A percentile compares a stretch with the other conserved stretches of the same genome.
These are phyloP conservation scores for Helostoma temminkii DNA, from an alignment of 2,797 vertebrate species.

Conservation along the genomic window DNA sequence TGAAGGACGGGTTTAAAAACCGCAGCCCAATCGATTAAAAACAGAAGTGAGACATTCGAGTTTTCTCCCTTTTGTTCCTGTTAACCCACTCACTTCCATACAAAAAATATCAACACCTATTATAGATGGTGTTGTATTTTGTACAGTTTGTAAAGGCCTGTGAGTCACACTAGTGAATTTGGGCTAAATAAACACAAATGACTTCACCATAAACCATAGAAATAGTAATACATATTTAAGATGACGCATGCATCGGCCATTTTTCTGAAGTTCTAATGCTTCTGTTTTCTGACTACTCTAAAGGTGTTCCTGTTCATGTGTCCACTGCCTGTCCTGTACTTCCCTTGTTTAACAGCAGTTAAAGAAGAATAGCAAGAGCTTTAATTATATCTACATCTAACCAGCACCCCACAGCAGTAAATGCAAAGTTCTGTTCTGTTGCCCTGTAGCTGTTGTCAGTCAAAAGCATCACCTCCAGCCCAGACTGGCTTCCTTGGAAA, in stretches of 20 bases:
- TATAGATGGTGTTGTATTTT: neutral
- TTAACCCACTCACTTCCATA: slow-evolving; percentile 1
- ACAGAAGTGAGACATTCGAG: slow-evolving; percentile 13
- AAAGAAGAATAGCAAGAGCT: slow-evolving; percentile 28
- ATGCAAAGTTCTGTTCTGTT: slow-evolving; percentile 47
- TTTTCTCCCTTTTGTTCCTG: slow-evolving; percentile 14
- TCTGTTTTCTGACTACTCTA: slow-evolving; percentile 24
- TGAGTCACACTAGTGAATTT: too few species aligned
- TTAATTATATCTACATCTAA: slow-evolving; percentile 45
- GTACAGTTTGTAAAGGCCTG: too few species aligned
- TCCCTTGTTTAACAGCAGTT: slow-evolving; percentile 16
- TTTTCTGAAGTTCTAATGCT: slow-evolving; percentile 11
- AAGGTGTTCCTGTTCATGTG: slow-evolving; percentile 15
- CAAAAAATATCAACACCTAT: neutral
- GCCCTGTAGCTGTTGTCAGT: slow-evolving; percentile 66
- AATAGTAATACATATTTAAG: neutral
- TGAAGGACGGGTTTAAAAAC: slow-evolving; percentile 18
- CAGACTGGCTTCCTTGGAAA: slow-evolving; percentile 79
- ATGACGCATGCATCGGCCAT: neutral
- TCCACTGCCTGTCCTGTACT: neutral
- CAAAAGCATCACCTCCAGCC: slow-evolving; percentile 68
- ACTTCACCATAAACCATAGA: neutral
- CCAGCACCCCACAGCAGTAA: slow-evolving; percentile 41
- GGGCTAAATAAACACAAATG: neutral
- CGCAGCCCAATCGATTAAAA: slow-evolving; percentile 2